Evolutionary conservation across 2,113 vertebrate species (phyloP).

Genomic region (Lipophrys pholis): DNA sequence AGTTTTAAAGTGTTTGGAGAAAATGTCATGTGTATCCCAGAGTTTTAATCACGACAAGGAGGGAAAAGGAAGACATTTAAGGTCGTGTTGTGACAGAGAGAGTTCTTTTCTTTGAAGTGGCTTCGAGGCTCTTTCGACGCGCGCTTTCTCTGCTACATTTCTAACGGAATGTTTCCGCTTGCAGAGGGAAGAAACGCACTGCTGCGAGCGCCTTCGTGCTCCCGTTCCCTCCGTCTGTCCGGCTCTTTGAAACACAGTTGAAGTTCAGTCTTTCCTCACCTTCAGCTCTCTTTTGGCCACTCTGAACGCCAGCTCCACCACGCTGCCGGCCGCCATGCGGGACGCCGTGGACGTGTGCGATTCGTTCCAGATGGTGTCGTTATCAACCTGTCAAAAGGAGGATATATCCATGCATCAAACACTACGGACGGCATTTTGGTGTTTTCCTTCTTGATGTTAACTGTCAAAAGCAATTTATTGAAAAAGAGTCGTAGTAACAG

Average conservation of each 20-base stretch:
- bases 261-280: constrained; percentile 82
- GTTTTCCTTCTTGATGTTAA: too few species aligned
- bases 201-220: too few species aligned
- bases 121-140: constrained; percentile 1
- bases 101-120: constrained; percentile 33
- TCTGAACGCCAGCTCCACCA: constrained; percentile 91
- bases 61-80: constrained; percentile 3
- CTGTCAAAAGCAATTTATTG: too few species aligned
- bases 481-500: too few species aligned
- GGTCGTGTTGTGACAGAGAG: neutral
- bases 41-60: neutral
- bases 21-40: neutral
- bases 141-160: too few species aligned
- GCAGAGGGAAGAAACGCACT: too few species aligned
- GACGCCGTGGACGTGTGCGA: constrained; percentile 94
- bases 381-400: constrained; percentile 88
- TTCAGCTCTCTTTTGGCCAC: constrained; percentile 92
- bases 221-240: too few species aligned
- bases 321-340: constrained; percentile 91
- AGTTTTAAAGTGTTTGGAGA: too few species aligned
- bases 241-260: too few species aligned
- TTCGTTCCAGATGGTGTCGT: constrained; percentile 98
- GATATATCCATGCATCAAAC: neutral
- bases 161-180: neutral
- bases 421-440: too few species aligned